Evolutionary conservation across 2,113 vertebrate genomes (phyloP).

Genomic region (Stercorarius parasiticus): DNA sequence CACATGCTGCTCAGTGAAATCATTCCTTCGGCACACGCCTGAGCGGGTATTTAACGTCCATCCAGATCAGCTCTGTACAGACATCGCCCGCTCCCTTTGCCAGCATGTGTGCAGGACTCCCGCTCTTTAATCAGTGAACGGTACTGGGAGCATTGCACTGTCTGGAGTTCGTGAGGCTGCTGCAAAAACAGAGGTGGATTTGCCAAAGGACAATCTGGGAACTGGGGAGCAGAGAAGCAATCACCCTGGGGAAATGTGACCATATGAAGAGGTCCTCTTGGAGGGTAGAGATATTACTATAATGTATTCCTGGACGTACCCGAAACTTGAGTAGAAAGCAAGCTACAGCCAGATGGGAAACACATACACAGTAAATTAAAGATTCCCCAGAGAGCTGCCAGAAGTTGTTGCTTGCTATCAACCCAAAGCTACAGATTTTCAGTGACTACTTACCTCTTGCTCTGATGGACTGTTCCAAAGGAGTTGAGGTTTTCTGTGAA

Average conservation of each 20-base stretch:
- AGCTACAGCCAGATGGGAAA: not conserved
- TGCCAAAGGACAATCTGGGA: not conserved
- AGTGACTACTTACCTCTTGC: not conserved
- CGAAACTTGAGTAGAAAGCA: not conserved
- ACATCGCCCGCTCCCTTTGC: not conserved
- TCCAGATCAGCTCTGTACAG: not conserved
- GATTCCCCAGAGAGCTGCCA: not conserved
- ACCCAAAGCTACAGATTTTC: not conserved
- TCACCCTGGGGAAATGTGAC: no score
- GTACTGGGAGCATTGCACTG: not conserved
- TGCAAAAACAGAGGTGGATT: not conserved
- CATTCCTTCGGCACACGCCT: not conserved
- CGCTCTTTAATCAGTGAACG: not conserved
- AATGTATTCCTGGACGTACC: not conserved
- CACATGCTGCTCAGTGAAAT: not conserved
- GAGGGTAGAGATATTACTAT: not conserved
- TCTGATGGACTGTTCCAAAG: not conserved
- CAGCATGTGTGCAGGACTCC: fast-evolving
- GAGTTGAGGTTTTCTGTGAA: conserved; percentile 40
- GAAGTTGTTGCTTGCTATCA: not conserved
- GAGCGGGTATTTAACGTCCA: not conserved
- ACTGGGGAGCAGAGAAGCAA: not conserved
- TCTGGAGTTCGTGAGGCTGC: not conserved
- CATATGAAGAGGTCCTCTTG: not conserved
- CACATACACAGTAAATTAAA: fast-evolving